phyloP scores from a whole-genome alignment of 2,888 invertebrate genomes.

The Unio delphinus region DNA sequence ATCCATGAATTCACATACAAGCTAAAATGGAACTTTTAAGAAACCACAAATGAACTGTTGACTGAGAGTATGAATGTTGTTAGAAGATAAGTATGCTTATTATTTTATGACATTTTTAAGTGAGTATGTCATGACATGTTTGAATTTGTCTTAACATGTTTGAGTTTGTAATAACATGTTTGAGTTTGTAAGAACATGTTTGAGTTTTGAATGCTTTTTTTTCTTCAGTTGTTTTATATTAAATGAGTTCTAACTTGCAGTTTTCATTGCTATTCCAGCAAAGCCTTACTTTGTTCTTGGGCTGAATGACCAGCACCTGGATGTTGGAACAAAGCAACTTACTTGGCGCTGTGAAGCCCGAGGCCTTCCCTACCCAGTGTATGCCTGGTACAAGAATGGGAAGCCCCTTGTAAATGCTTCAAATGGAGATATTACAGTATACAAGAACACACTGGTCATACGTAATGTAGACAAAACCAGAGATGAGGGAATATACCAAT shows the following conservation, averaged over 20 bases:
- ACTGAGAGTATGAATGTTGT: too few species aligned
- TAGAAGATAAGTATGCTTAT: too few species aligned
- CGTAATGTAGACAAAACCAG: constrained; percentile 19
- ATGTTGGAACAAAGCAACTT: constrained; percentile 49
- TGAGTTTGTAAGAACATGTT: too few species aligned
- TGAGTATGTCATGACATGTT: too few species aligned
- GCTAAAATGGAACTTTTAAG: too few species aligned
- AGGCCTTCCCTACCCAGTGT: constrained; percentile 53
- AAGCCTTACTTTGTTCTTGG: constrained; percentile 63
- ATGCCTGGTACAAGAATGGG: constrained; percentile 62
- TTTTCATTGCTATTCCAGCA: constrained; percentile 42
- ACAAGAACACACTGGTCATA: constrained; percentile 47
- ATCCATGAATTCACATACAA: too few species aligned
- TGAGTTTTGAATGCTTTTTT: neutral
- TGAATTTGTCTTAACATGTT: too few species aligned
- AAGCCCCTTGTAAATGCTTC: constrained; percentile 17
- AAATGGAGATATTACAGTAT: constrained; percentile 21
- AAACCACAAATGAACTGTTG: too few species aligned
- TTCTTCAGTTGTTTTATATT: neutral
- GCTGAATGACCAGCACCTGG: constrained; percentile 60
- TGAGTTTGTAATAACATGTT: too few species aligned
- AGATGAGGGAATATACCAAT: constrained; percentile 92
- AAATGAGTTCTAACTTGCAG: neutral
- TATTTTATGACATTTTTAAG: too few species aligned
- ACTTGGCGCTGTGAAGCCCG: constrained; percentile 65